phyloP scores from a whole-genome alignment of 1,140 invertebrate genomes.

The Drosophila sucinea region DNA sequence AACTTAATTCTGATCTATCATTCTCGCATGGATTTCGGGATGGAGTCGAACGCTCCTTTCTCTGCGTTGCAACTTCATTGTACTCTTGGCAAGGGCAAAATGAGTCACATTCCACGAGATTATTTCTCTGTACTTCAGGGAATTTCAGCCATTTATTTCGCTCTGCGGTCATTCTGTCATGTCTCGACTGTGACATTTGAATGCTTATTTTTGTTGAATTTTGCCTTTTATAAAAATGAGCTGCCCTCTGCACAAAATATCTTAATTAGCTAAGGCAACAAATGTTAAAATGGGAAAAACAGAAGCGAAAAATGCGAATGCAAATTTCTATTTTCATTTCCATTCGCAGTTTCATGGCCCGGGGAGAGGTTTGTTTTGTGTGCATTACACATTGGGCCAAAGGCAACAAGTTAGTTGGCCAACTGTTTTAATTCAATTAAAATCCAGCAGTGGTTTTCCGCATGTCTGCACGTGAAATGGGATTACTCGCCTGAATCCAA shows the following conservation, averaged over 20 bases:
- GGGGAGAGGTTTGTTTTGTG: background rate
- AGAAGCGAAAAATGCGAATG: background rate
- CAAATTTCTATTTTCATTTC: background rate
- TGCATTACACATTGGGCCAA: conserved; percentile 3
- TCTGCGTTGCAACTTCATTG: no score
- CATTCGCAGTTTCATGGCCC: background rate
- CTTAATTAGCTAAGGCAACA: background rate
- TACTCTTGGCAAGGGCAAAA: no score
- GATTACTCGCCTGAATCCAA: background rate
- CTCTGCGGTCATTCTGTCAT: background rate
- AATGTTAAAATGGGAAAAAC: background rate
- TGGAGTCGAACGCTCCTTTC: no score
- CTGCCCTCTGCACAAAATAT: background rate
- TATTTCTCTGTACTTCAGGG: background rate
- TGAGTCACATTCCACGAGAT: background rate
- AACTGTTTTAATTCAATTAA: conserved; percentile 53
- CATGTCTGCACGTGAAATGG: background rate
- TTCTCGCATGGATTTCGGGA: no score
- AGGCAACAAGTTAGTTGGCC: conserved; percentile 16
- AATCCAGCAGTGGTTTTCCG: conserved; percentile 11
- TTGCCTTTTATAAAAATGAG: background rate
- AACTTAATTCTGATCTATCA: no score
- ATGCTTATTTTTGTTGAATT: background rate
- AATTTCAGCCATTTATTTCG: background rate
- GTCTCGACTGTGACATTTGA: background rate